Percentiles rank a stretch among this genome's conserved stretches.
Conservation (phyloP, 2,888 invertebrate genomes). For the Escarpia spicata region DNA sequence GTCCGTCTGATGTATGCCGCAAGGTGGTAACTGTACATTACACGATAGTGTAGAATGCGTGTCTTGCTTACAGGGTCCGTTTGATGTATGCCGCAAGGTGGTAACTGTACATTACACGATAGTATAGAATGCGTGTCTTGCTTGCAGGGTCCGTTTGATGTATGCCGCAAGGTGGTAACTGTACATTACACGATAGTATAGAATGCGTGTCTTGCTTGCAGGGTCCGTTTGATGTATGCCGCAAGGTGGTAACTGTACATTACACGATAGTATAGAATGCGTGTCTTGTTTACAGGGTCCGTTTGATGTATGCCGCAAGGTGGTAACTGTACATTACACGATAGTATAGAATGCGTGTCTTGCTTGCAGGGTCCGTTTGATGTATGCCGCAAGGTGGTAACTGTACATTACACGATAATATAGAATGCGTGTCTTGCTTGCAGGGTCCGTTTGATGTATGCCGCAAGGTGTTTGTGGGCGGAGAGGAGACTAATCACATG, state of each 20-base stretch:
- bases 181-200: background rate
- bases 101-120: background rate
- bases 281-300: constrained; percentile 74
- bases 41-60: background rate
- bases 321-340: background rate
- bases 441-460: constrained; percentile 84
- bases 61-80: constrained; percentile 77
- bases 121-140: constrained; percentile 33
- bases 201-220: constrained; percentile 56
- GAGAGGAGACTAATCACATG: constrained; percentile 60
- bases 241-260: background rate
- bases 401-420: background rate
- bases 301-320: constrained; percentile 78
- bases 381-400: background rate
- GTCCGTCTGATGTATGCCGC: constrained; percentile 82
- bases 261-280: background rate
- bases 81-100: constrained; percentile 69
- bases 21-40: background rate
- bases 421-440: constrained; percentile 33
- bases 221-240: constrained; percentile 82
- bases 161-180: too few species aligned
- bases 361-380: constrained; percentile 84
- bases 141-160: constrained; percentile 84
- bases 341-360: constrained; percentile 33
- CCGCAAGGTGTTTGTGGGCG: constrained; percentile 83